Evolutionary conservation across 2,113 vertebrate genomes (phyloP).

Genomic region (Eubucco bourcierii): DNA sequence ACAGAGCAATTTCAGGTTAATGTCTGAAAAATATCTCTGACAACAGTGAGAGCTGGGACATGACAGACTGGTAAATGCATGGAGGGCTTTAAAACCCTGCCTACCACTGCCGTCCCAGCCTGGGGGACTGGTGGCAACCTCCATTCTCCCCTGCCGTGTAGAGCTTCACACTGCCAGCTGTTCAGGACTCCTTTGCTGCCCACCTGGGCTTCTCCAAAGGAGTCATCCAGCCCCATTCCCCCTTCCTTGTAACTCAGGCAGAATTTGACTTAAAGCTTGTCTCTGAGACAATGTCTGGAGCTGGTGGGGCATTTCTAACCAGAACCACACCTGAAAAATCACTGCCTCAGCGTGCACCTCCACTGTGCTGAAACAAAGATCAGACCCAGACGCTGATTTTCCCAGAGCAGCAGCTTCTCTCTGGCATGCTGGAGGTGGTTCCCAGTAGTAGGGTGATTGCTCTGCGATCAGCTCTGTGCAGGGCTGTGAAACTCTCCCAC

Average conservation of each 20-base stretch:
- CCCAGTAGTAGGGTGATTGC: not conserved
- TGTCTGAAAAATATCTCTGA: not conserved
- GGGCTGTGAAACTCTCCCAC: not conserved
- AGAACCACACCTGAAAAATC: not conserved
- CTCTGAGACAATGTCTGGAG: not conserved
- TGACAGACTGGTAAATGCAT: not conserved
- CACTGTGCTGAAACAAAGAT: not conserved
- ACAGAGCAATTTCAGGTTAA: not conserved
- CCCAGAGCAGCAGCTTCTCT: not conserved
- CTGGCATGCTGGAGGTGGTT: not conserved
- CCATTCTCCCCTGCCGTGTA: not conserved
- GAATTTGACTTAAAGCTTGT: not conserved
- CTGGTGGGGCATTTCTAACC: not conserved
- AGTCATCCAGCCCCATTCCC: not conserved
- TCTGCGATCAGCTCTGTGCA: accelerated
- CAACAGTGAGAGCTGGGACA: not conserved
- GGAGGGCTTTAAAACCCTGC: not conserved
- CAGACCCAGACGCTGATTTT: not conserved
- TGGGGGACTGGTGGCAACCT: not conserved
- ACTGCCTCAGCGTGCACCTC: not conserved
- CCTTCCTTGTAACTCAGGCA: not conserved
- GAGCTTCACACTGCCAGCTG: accelerated
- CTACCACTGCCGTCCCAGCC: not conserved
- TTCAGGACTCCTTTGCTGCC: not conserved
- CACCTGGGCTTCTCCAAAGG: not conserved